phyloP scores from a whole-genome alignment of 2,797 vertebrate genomes.

The Australoheros facetus region DNA sequence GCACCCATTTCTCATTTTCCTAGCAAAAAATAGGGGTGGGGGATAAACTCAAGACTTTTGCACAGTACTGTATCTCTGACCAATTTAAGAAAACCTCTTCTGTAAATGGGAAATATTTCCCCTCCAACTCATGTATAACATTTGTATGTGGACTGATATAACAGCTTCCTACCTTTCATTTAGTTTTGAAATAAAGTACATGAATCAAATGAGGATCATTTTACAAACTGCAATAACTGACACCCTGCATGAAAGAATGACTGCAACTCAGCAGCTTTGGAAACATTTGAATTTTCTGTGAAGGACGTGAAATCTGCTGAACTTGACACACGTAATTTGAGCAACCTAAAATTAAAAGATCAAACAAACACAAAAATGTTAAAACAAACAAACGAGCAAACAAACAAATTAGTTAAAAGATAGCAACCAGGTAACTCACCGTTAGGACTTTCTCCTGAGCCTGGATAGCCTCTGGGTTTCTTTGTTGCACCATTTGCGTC shows the following conservation, averaged over 20 bases:
- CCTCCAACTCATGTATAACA: neutral
- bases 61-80: neutral
- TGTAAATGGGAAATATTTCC: no score
- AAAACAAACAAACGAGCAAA: neutral
- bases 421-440: slow-evolving; percentile 72
- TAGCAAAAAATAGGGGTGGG: neutral
- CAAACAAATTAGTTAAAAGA: neutral
- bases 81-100: no score
- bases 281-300: neutral
- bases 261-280: neutral
- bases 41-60: neutral
- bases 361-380: neutral
- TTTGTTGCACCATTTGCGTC: slow-evolving; percentile 74
- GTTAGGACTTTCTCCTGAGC: slow-evolving; percentile 84
- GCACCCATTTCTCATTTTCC: neutral
- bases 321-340: neutral
- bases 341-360: neutral
- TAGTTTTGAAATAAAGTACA: neutral
- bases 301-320: neutral
- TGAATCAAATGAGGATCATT: neutral
- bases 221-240: no score
- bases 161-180: neutral
- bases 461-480: slow-evolving; percentile 69
- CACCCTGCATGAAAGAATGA: no score
- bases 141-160: neutral